These are phyloP conservation scores for Oscarella lobularis DNA, from an alignment of 37 sponge, comb jelly and placozoan genomes.

Conservation along the genomic window DNA sequence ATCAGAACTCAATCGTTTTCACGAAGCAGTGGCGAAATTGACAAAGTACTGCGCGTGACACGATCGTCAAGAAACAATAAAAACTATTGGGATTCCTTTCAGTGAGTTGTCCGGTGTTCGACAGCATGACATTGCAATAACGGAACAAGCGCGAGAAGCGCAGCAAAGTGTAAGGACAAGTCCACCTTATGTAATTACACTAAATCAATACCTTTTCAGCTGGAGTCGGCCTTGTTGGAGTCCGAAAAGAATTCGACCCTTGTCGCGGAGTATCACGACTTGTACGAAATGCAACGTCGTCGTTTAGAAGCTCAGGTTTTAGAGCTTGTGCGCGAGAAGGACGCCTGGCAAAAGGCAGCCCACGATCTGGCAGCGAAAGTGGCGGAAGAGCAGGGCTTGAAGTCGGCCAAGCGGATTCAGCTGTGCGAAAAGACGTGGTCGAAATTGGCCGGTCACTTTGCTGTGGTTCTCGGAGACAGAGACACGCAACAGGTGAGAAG, in stretches of 20 bases:
- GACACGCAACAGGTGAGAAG: slow-evolving; percentile 66
- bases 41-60: slow-evolving; percentile 21
- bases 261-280: slow-evolving; percentile 78
- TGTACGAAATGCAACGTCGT: slow-evolving; percentile 91
- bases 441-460: slow-evolving; percentile 72
- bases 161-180: slow-evolving; percentile 37
- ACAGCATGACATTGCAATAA: slow-evolving; percentile 53
- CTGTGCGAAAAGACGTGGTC: slow-evolving; percentile 79
- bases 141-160: slow-evolving; percentile 42
- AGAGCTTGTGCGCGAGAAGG: slow-evolving; percentile 52
- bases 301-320: slow-evolving; percentile 62
- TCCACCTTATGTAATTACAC: neutral
- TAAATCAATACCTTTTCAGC: slow-evolving; percentile 18
- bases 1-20: slow-evolving; percentile 66
- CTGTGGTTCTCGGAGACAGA: slow-evolving; percentile 42
- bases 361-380: slow-evolving; percentile 66
- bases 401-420: slow-evolving; percentile 58
- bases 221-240: slow-evolving; percentile 51
- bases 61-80: neutral
- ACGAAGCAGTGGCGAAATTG: slow-evolving; percentile 40
- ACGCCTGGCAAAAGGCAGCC: slow-evolving; percentile 76
- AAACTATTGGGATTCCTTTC: too few relatives aligned
- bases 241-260: slow-evolving; percentile 84
- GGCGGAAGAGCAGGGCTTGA: slow-evolving; percentile 27
- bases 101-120: slow-evolving; percentile 54